Base-by-base conservation (phyloP, 2,113 vertebrate genomes). In the Andinoacara biseriatus region DNA sequence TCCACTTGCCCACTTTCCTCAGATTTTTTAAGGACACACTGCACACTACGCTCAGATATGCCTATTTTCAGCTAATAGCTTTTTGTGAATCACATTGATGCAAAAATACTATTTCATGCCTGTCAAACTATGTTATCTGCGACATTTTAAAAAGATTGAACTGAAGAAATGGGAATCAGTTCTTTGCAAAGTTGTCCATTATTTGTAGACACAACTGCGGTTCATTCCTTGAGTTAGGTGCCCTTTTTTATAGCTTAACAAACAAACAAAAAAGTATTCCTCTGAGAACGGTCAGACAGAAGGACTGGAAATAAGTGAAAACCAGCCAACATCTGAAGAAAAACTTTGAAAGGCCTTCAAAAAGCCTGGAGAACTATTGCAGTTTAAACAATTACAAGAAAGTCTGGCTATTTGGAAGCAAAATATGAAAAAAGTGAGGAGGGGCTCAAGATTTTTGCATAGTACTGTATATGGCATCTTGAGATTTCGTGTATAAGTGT, bases 401-500 rank as follows among this genome's bases (percentile, higher is more conserved):
- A 31, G 24, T 69, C 43, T 69, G 65, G 40, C 15, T 69, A 9
- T 3, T 69, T 69, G 1, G 40, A 69, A 29, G 65, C 9, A 31
- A 69, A 69, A 49, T 49, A 7, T 7, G 2, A 29, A 67, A 46
- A 18, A 69, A 20, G 29, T 49, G 43, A 3, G 2, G 24, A 5
- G 24, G 29, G 24, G 10, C 10, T 7, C 29, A 69, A 69, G 29
- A 52, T 17, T 52, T 52, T 69, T 69, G 43, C 10, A 69, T 17
- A 29, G 65, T 69, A 52, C 24, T 52, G 49, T 18, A n/a, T 10
- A 81, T 60, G 62, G 76, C 57, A 33, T 69, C 82, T n/a, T 67
- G 26, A 78, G 57, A 82, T 26, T 86, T 26, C 72, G 46, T 76
- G 65, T 74, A 40, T 63, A 60, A 63, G 75, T 83, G 87, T 93